phyloP scores from a whole-genome alignment of 2,888 invertebrate genomes.

The Pristionchus maxplancki region DNA sequence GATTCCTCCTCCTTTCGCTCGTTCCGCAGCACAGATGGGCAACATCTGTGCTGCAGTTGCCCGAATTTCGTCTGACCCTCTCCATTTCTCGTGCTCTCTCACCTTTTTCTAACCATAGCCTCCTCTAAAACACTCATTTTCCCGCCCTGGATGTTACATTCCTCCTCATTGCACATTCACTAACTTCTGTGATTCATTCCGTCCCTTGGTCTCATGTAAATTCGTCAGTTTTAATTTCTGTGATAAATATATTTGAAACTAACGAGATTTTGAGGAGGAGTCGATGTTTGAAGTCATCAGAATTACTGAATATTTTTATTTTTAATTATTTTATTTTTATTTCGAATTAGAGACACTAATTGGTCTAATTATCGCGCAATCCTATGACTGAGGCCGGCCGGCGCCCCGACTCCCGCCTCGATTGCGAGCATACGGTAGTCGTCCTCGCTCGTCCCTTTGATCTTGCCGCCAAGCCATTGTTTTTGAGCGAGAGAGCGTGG shows the following conservation, averaged over 20 bases:
- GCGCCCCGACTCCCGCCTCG: background rate
- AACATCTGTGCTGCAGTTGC: constrained; percentile 25
- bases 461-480: constrained; percentile 50
- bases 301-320: background rate
- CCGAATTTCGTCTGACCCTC: too few species aligned
- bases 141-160: background rate
- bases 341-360: background rate
- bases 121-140: background rate
- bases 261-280: background rate
- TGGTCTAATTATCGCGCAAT: background rate
- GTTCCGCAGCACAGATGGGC: constrained; percentile 1
- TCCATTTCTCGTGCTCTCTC: too few species aligned
- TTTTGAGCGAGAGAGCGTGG: constrained; percentile 40
- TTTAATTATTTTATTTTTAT: background rate
- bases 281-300: background rate
- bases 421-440: constrained; percentile 39
- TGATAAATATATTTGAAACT: constrained; percentile 4
- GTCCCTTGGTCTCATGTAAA: constrained; percentile 5
- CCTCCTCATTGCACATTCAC: background rate
- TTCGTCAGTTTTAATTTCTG: background rate
- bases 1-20: background rate
- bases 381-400: background rate
- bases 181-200: background rate
- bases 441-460: constrained; percentile 26
- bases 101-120: too few species aligned